Conservation (phyloP, 2,797 vertebrate genomes). For the Phrynocephalus forsythii region DNA sequence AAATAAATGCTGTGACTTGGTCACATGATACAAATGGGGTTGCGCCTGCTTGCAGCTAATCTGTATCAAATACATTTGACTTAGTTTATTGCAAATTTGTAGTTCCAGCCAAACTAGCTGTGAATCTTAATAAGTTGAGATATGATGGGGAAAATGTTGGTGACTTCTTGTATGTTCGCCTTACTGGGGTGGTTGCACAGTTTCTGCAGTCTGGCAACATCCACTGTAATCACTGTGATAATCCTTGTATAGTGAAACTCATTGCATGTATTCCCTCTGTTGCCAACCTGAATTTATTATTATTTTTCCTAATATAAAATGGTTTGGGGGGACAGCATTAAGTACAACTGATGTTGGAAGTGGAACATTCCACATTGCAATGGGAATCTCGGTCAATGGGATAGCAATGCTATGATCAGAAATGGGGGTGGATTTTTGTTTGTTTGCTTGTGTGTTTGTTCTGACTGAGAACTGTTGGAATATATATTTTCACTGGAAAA, state of each 20-base stretch:
- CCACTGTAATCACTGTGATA: constrained; percentile 19
- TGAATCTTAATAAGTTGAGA: not conserved
- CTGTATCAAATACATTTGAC: too few relatives aligned
- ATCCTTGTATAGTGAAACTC: not conserved
- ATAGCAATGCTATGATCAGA: not conserved
- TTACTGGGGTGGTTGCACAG: not conserved
- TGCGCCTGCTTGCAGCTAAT: too few relatives aligned
- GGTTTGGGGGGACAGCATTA: not conserved
- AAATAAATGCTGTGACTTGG: too few relatives aligned
- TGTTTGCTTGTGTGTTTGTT: not conserved
- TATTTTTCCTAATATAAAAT: constrained; percentile 1
- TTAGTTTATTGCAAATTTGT: too few relatives aligned
- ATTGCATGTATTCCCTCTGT: not conserved
- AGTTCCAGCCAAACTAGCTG: not conserved
- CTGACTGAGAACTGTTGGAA: not conserved
- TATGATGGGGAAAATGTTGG: not conserved
- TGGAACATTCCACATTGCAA: not conserved
- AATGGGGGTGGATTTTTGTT: not conserved
- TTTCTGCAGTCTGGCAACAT: not conserved
- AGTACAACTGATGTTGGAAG: not conserved
- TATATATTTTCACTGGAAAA: constrained; percentile 23
- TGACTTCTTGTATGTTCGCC: not conserved
- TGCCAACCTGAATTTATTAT: constrained; percentile 10
- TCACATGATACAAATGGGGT: too few relatives aligned
- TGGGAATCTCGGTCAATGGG: not conserved